Conservation (phyloP, 35 echinoderm and acorn worm genomes). For the Stichopus chloronotus region DNA sequence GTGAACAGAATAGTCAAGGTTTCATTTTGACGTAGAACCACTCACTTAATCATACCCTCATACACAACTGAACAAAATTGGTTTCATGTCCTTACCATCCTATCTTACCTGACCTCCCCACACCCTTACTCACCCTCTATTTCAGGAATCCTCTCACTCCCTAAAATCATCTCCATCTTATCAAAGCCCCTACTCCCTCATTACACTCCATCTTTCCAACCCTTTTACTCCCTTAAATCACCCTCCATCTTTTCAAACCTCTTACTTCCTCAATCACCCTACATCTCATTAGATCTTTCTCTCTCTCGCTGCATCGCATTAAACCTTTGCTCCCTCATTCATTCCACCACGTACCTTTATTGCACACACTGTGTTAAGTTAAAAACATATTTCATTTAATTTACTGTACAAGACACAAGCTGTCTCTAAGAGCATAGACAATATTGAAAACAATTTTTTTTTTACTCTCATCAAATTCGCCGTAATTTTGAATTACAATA, state of each 20-base stretch:
- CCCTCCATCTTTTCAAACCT: background rate
- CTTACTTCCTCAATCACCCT: background rate
- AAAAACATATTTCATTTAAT: background rate
- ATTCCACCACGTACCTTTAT: background rate
- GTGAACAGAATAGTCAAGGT: no score
- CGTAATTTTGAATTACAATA: no score
- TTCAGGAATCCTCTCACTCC: no score
- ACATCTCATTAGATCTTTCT: background rate
- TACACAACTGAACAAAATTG: no score
- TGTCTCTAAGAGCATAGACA: background rate
- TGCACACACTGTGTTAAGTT: background rate
- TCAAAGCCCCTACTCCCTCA: no score
- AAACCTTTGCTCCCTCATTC: background rate
- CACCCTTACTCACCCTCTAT: no score
- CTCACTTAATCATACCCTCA: no score
- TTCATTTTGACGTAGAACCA: no score
- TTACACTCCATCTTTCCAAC: background rate
- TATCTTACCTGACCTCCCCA: no score
- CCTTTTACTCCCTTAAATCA: background rate
- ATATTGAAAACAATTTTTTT: background rate
- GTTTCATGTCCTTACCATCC: no score
- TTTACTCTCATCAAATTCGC: no score
- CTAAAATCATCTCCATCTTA: no score
- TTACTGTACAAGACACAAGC: background rate
- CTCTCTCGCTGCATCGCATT: background rate